phyloP scores from a whole-genome alignment of 2,797 vertebrate species.

The Gallinago solitaria region DNA sequence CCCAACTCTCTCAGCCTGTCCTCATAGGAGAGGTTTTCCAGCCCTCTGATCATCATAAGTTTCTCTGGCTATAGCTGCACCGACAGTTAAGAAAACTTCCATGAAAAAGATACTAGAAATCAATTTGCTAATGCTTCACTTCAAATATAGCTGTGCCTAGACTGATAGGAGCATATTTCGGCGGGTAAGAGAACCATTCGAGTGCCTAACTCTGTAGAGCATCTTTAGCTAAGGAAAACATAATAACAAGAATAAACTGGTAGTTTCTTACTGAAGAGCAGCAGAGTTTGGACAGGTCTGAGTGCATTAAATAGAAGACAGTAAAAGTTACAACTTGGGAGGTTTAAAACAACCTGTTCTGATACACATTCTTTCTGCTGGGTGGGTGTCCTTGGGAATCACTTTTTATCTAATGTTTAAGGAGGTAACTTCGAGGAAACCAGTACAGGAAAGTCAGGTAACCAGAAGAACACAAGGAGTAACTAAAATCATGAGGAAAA shows the following conservation, averaged over 20 bases:
- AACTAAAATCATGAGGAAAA: not conserved
- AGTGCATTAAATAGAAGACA: not conserved
- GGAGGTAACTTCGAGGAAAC: not conserved
- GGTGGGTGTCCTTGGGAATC: not conserved
- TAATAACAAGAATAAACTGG: not conserved
- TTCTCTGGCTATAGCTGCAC: not conserved
- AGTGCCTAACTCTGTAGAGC: not conserved
- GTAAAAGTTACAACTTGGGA: not conserved
- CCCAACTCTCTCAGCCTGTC: not conserved
- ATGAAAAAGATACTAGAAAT: not conserved
- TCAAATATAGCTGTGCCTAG: not conserved
- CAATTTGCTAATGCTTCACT: not conserved
- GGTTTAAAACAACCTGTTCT: not conserved
- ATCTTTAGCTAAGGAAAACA: not conserved
- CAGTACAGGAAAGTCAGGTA: not conserved
- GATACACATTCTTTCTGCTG: not conserved
- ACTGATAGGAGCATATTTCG: not conserved
- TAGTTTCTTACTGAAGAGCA: not conserved
- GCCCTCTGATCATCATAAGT: not conserved
- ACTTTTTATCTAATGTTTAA: not conserved
- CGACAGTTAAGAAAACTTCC: not conserved
- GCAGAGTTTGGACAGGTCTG: not conserved
- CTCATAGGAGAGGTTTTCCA: not conserved
- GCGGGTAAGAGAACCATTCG: not conserved
- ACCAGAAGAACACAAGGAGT: not conserved